phyloP scores from a whole-genome alignment of 2,113 vertebrate species.

The Erythrocercus mccallii region DNA sequence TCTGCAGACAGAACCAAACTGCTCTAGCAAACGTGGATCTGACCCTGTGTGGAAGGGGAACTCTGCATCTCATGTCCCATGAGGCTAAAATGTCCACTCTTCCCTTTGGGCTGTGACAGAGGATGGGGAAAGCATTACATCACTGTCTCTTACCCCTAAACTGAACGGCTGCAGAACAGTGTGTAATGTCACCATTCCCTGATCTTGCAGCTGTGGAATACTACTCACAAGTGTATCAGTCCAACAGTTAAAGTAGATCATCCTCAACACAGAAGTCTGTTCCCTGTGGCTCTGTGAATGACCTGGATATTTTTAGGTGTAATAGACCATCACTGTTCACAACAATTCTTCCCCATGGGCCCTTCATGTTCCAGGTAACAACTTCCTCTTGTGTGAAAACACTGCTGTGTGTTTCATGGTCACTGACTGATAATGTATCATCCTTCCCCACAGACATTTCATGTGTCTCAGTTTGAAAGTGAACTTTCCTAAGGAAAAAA shows the following conservation, averaged over 20 bases:
- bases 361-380: neutral
- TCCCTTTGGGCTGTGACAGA: neutral
- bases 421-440: neutral
- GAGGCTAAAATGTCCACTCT: neutral
- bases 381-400: neutral
- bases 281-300: neutral
- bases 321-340: neutral
- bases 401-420: neutral
- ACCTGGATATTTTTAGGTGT: neutral
- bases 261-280: neutral
- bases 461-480: neutral
- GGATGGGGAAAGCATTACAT: neutral
- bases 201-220: neutral
- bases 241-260: neutral
- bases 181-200: neutral
- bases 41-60: neutral
- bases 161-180: neutral
- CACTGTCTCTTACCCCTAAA: neutral
- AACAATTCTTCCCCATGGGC: rapidly evolving
- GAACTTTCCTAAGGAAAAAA: neutral
- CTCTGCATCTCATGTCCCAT: neutral
- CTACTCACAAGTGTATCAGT: neutral
- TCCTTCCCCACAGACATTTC: neutral
- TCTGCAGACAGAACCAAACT: neutral
- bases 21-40: neutral